These are phyloP conservation scores for Thunnus albacares DNA, from an alignment of 2,797 vertebrate genomes.

Conservation along the genomic window DNA sequence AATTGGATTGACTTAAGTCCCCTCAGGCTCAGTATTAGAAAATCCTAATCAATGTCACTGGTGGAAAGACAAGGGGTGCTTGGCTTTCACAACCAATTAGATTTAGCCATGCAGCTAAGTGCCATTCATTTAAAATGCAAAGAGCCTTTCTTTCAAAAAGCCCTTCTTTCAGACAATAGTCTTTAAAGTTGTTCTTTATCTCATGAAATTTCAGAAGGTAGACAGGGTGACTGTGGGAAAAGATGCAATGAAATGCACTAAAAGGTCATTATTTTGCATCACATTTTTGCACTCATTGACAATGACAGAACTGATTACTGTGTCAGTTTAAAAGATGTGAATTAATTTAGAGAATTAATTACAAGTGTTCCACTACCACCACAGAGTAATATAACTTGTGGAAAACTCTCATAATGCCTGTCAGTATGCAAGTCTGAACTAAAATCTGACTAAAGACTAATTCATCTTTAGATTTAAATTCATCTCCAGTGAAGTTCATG, in stretches of 20 bases:
- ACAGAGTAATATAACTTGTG: no score
- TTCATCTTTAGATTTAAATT: background rate
- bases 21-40: slow-evolving; percentile 79
- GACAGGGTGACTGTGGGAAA: slow-evolving; percentile 46
- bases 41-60: slow-evolving; percentile 83
- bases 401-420: background rate
- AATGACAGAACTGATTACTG: background rate
- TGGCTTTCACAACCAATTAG: slow-evolving; percentile 81
- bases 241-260: background rate
- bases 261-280: background rate
- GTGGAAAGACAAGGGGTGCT: slow-evolving; percentile 74
- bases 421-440: background rate
- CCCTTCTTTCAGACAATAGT: slow-evolving; percentile 29
- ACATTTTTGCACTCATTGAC: background rate
- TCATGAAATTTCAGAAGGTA: slow-evolving; percentile 2
- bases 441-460: background rate
- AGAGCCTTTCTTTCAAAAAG: slow-evolving; percentile 31
- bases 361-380: background rate
- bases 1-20: slow-evolving; percentile 83
- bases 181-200: slow-evolving; percentile 31
- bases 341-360: background rate
- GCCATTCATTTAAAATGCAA: slow-evolving; percentile 63
- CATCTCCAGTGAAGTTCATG: background rate
- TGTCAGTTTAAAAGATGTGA: background rate
- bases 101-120: slow-evolving; percentile 69